Base-by-base conservation (phyloP, 2,797 vertebrate species). In the Anguilla marmorata region DNA sequence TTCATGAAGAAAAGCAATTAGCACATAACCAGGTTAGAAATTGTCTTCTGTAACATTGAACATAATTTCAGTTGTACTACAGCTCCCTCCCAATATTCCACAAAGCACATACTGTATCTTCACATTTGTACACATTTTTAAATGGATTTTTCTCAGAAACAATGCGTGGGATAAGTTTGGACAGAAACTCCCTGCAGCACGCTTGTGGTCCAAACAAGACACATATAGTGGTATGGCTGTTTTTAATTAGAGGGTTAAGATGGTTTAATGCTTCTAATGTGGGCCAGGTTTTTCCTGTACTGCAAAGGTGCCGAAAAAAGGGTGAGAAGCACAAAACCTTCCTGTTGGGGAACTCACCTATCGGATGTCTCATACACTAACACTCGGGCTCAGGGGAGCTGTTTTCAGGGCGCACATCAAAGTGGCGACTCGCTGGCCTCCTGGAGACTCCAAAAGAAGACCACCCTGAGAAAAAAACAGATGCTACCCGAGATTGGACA, bases 191-290 rank as follows among this genome's bases (percentile, higher is more conserved):
- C 89, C 89, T 90, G 90, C 91, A 90, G 91, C 92, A 93, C 89
- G 91, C 93, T 93, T 89, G 87, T 87, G 94, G 91, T 92, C 93
- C 91, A 94, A 94, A 95, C 93, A 95, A 89, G 90, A 94, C 91
- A 90, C 90, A 92, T 92, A 91, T 91, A 88, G 87, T 91, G 91
- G 90, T 66, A 87, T 83, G 91, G 84, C 92, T 95, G 94, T 92
- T 89, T 95, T 92, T 88, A 91, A 94, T 95, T 95, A 95, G 92
- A 92, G 86, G 76, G 27, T 11, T 6, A 33, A 76, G 72, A 79
- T 76, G 69, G 48, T 7, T 82, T 7, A 41, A 84, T 9, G 83
- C 56, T 63, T 60, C 21, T 74, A 30, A 69, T 54, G 27, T 69
- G 63, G 30, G 41, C 12, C 41, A 58, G 60, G 21, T 41, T 50